phyloP scores from a whole-genome alignment of 2,113 vertebrate genomes.

The Dromas ardeola region DNA sequence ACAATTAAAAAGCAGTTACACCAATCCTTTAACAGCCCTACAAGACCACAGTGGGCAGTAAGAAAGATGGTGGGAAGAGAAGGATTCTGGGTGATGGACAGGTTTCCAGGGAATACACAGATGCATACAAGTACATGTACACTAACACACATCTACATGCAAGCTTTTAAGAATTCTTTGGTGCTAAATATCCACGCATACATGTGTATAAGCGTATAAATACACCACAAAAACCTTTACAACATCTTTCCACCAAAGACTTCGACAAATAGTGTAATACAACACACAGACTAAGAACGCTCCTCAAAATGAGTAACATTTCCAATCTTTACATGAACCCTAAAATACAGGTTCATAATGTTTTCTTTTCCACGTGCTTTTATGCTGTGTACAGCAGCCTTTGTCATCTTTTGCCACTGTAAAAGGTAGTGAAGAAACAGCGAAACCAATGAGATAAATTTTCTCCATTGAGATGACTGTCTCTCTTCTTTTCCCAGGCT shows the following conservation, averaged over 20 bases:
- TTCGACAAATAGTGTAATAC: neutral
- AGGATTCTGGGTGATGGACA: neutral
- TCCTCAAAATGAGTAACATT: neutral
- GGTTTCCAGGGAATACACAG: neutral
- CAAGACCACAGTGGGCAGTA: neutral
- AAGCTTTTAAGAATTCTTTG: neutral
- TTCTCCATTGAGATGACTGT: neutral
- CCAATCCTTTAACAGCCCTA: neutral
- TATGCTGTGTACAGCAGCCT: neutral
- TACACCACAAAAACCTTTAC: neutral
- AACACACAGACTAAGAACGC: neutral
- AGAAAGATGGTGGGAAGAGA: neutral
- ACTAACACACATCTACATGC: neutral
- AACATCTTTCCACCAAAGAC: neutral
- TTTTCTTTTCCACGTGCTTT: neutral
- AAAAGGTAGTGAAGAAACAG: neutral
- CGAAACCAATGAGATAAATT: neutral
- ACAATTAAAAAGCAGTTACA: neutral
- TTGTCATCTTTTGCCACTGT: neutral
- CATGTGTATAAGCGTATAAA: rapidly evolving
- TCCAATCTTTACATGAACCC: neutral
- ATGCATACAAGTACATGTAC: neutral
- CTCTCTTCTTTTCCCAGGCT: neutral
- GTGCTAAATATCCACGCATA: neutral
- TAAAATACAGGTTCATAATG: neutral